Conservation (phyloP, 2,797 vertebrate species). For the Podarcis lilfordi region DNA sequence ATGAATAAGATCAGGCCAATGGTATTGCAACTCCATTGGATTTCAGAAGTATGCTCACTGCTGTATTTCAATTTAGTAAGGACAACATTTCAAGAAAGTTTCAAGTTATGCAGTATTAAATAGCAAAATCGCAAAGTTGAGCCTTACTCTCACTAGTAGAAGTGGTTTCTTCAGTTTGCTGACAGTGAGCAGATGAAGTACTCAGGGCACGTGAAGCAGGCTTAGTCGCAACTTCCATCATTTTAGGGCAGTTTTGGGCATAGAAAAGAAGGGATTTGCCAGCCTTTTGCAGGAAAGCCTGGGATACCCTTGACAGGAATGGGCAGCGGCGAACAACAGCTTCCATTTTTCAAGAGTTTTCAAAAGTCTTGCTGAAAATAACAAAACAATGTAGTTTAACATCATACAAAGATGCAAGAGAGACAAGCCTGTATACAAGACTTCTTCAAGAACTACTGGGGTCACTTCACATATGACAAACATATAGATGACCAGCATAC, state of each 20-base stretch:
- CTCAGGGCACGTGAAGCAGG: slow-evolving; percentile 81
- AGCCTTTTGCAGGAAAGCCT: slow-evolving; percentile 93
- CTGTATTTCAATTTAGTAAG: neutral
- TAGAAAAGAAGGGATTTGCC: slow-evolving; percentile 89
- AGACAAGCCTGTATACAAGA: neutral
- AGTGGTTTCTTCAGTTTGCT: slow-evolving; percentile 80
- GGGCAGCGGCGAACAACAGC: slow-evolving; percentile 92
- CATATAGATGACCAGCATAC: neutral
- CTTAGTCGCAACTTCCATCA: slow-evolving; percentile 91
- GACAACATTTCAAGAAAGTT: neutral
- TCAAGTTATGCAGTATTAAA: neutral
- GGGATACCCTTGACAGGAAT: slow-evolving; percentile 91
- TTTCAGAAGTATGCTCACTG: neutral
- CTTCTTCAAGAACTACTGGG: neutral
- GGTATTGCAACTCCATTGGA: neutral
- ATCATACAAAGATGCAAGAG: neutral
- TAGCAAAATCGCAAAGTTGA: neutral
- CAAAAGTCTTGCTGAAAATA: slow-evolving; percentile 43
- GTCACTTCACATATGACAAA: neutral
- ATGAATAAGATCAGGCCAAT: neutral
- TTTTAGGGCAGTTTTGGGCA: slow-evolving; percentile 92
- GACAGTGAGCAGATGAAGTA: slow-evolving; percentile 79
- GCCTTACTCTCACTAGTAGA: slow-evolving; percentile 79
- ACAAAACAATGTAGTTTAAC: neutral
- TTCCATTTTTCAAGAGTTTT: slow-evolving; percentile 82